Evolutionary conservation across 2,888 invertebrate genomes (phyloP), one percentile per base, ranked within the genome.

Genomic region (Incurvaria masculella): DNA sequence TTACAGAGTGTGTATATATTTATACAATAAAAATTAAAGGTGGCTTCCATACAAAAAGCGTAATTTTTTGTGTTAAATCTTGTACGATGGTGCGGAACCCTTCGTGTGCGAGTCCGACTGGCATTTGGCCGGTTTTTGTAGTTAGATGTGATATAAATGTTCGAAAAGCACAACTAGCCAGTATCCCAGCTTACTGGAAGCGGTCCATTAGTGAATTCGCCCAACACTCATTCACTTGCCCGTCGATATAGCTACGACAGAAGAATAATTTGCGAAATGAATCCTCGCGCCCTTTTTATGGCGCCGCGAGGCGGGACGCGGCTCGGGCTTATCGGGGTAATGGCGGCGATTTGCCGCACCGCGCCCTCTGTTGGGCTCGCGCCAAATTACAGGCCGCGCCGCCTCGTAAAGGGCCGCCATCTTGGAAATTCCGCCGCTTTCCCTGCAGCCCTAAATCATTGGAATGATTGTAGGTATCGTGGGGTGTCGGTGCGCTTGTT

Each of bases 381-480:
- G 33, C 33, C 33, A 33, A 33, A 33, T 33, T 33, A 33, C 33
- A 33, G 33, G 14, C 23, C 23, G 33, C 33, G 33, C 14, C 14
- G 33, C 33, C 33, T 33, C 33, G 33, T 33, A 44, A 44, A 43
- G n/a, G 5, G 44, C n/a, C 44, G 44, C 44, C 44, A 44, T 44
- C 27, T 44, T 44, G 44, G 33, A 44, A 44, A 44, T 44, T 44
- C 44, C 44, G 20, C 44, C 27, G 27, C 44, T 44, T 44, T 44
- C 44, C 27, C 23, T 23, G 14, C 45, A 38, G 27, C 45, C 45
- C 45, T 39, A 39, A 45, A 45, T 45, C 45, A 45, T 45, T 20
- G 14, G 33, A 33, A 14, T 33, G 33, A 14, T 33, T 33, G 14
- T 11, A 14, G 33, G 11, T 8, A 33, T 8, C 14, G 14, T 4